Evolutionary conservation across 2,113 vertebrate species (phyloP).

Genomic region (Apistogramma diplotaenia): DNA sequence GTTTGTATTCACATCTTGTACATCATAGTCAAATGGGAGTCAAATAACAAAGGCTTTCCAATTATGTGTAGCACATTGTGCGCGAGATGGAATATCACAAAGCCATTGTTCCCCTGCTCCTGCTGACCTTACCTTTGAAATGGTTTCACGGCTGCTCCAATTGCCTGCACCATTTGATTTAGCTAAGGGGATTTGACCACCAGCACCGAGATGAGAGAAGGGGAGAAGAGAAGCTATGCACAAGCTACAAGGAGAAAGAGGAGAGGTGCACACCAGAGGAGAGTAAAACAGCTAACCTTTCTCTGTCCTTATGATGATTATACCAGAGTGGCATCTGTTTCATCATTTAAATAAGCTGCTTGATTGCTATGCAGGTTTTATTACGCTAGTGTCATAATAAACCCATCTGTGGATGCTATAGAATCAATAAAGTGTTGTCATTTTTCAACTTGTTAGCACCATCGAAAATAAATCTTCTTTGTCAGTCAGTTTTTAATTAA

Average conservation of each 20-base stretch:
- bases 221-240: slow-evolving; percentile 24
- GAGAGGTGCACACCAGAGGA: slow-evolving; percentile 24
- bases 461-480: slow-evolving; percentile 2
- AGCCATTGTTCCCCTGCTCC: slow-evolving; percentile 74
- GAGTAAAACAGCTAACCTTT: slow-evolving; percentile 49
- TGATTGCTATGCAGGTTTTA: slow-evolving; percentile 46
- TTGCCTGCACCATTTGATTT: slow-evolving; percentile 78
- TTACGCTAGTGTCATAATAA: slow-evolving; percentile 29
- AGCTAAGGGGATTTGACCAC: slow-evolving; percentile 76
- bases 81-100: slow-evolving; percentile 74
- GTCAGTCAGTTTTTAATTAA: slow-evolving; percentile 6
- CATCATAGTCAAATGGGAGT: slow-evolving; percentile 78
- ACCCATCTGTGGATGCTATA: neutral
- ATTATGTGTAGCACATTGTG: slow-evolving; percentile 73
- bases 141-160: slow-evolving; percentile 71
- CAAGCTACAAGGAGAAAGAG: slow-evolving; percentile 44
- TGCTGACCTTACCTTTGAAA: slow-evolving; percentile 76
- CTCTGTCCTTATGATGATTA: slow-evolving; percentile 44
- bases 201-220: slow-evolving; percentile 60
- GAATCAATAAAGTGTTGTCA: slow-evolving; percentile 25
- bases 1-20: slow-evolving; percentile 77
- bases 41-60: slow-evolving; percentile 80
- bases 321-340: slow-evolving; percentile 47
- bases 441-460: slow-evolving; percentile 13
- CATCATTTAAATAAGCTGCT: slow-evolving; percentile 31